These are phyloP conservation scores for Alethe diademata DNA, from an alignment of 2,113 vertebrate species.

Conservation along the genomic window DNA sequence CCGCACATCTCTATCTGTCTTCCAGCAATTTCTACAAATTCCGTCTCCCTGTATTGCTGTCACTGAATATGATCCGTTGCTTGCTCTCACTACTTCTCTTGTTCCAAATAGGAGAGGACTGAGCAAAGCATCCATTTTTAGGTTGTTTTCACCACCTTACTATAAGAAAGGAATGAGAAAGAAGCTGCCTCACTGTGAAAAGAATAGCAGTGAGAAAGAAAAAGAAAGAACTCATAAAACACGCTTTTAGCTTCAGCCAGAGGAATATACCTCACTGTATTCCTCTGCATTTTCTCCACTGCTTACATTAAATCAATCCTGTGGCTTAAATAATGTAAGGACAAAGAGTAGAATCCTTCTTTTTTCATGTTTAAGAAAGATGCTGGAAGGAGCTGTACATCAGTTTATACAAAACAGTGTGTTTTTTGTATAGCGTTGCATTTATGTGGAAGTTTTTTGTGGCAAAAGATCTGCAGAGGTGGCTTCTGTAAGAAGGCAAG, in stretches of 20 bases:
- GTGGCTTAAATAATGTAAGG: not conserved
- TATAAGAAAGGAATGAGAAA: not conserved
- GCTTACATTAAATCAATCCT: not conserved
- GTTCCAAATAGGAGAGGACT: not conserved
- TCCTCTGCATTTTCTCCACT: not conserved
- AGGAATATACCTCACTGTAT: not conserved
- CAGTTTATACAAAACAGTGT: not conserved
- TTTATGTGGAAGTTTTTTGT: not conserved
- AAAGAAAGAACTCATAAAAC: not conserved
- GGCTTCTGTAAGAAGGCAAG: not conserved
- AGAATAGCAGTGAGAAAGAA: not conserved
- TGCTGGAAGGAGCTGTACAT: not conserved
- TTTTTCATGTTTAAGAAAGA: not conserved
- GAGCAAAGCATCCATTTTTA: not conserved
- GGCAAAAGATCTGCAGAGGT: not conserved
- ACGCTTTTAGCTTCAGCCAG: not conserved
- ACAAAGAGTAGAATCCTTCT: not conserved
- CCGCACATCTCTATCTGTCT: not conserved
- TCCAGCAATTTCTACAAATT: not conserved
- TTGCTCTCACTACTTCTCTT: not conserved
- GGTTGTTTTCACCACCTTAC: not conserved
- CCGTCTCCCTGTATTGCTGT: not conserved
- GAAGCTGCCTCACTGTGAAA: not conserved
- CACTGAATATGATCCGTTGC: not conserved
- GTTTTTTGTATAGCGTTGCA: not conserved